These are phyloP conservation scores for Chrysolina americana DNA, from an alignment of 2,888 invertebrate species.

Conservation along the genomic window DNA sequence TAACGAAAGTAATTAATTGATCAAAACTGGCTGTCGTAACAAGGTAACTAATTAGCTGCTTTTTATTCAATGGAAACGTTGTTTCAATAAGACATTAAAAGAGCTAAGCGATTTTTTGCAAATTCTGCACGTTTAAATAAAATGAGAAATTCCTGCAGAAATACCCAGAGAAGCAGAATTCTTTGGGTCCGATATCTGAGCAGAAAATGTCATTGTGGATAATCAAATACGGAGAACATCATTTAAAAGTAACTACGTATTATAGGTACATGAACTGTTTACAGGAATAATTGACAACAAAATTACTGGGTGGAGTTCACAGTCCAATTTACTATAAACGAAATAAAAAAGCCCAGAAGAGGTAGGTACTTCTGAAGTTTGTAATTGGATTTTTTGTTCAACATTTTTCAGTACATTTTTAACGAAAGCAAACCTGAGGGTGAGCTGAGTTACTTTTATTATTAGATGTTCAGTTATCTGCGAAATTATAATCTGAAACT, in stretches of 20 bases:
- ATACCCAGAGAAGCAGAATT: neutral
- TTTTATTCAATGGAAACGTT: neutral
- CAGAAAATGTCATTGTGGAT: neutral
- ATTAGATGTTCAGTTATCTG: too few species aligned
- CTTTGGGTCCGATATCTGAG: neutral
- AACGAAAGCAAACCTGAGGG: too few species aligned
- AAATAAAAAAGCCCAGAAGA: too few species aligned
- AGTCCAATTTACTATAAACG: too few species aligned
- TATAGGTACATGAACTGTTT: neutral
- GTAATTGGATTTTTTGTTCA: too few species aligned
- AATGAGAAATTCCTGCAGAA: neutral
- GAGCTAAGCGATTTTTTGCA: neutral
- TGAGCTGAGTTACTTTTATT: too few species aligned
- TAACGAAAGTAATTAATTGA: neutral
- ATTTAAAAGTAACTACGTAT: neutral
- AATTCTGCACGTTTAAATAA: neutral
- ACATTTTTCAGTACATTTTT: too few species aligned
- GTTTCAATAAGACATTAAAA: neutral
- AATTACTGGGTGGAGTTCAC: neutral
- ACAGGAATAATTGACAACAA: neutral
- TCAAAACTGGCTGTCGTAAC: neutral
- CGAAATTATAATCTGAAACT: too few species aligned
- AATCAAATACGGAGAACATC: neutral
- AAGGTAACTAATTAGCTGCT: neutral
- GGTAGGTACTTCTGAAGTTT: too few species aligned